Percentiles rank a stretch among this genome's conserved stretches.
Conservation (phyloP, 2,113 vertebrate genomes). For the Seriola aureovittata region DNA sequence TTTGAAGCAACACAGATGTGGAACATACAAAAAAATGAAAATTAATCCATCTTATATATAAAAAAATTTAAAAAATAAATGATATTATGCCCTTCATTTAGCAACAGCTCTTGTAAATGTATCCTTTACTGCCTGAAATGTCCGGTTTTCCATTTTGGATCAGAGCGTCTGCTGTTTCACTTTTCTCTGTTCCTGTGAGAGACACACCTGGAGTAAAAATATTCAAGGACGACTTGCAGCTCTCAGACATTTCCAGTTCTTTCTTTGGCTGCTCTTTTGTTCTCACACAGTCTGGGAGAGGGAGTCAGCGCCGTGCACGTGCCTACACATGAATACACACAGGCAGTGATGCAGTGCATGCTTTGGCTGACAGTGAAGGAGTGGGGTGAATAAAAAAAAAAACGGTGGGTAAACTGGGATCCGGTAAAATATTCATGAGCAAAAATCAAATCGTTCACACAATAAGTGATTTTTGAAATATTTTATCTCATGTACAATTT, state of each 20-base stretch:
- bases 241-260: conserved; percentile 20
- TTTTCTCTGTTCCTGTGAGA: conserved; percentile 35
- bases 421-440: neutral
- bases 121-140: conserved; percentile 34
- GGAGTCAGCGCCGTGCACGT: neutral
- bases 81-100: conserved; percentile 16
- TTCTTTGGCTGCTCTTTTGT: conserved; percentile 56
- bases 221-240: conserved; percentile 55
- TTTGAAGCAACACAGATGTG: conserved; percentile 47
- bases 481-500: too few relatives aligned
- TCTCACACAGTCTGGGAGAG: conserved; percentile 28
- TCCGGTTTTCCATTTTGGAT: conserved; percentile 23
- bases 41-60: conserved; percentile 26
- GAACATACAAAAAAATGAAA: conserved; percentile 18
- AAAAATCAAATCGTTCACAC: too few relatives aligned
- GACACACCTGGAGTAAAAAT: conserved; percentile 39
- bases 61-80: neutral
- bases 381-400: neutral
- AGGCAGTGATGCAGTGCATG: neutral
- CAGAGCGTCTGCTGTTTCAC: conserved; percentile 22
- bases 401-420: neutral
- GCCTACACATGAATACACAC: neutral
- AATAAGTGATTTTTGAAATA: neutral
- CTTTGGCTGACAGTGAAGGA: neutral
- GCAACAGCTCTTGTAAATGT: conserved; percentile 37